phyloP scores from a whole-genome alignment of 2,113 vertebrate species.

The Scalopus aquaticus region DNA sequence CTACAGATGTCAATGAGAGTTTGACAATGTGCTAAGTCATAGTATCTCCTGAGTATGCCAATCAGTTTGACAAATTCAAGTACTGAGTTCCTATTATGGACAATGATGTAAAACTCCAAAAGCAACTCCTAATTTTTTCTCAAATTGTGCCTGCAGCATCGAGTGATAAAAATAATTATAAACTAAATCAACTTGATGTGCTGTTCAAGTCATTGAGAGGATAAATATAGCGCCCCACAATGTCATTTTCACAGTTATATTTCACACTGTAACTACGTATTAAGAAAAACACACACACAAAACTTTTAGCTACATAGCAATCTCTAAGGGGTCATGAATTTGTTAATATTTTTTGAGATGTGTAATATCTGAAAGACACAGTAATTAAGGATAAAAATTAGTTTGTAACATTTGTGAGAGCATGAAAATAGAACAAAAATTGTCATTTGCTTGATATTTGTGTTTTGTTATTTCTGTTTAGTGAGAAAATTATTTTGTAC shows the following conservation, averaged over 20 bases:
- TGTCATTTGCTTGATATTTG: conserved; percentile 12
- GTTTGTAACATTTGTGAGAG: conserved; percentile 22
- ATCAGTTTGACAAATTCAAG: conserved; percentile 32
- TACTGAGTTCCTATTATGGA: neutral
- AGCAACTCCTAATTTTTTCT: conserved; percentile 19
- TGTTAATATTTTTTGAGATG: conserved; percentile 52
- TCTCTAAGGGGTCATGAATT: neutral
- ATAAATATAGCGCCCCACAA: conserved; percentile 67
- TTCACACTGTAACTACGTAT: conserved; percentile 65
- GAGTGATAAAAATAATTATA: conserved; percentile 75
- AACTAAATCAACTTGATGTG: conserved; percentile 68
- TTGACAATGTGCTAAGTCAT: neutral
- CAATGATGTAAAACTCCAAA: conserved; percentile 28
- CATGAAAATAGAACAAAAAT: conserved; percentile 42
- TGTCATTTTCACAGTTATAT: conserved; percentile 75
- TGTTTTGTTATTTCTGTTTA: neutral
- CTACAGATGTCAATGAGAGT: too few relatives aligned
- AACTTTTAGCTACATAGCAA: conserved; percentile 46
- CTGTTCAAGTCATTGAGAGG: conserved; percentile 46
- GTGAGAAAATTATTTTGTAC: conserved; percentile 40
- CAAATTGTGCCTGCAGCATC: conserved; percentile 45
- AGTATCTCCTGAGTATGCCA: neutral
- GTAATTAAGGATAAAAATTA: conserved; percentile 60
- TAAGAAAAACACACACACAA: neutral
- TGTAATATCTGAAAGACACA: conserved; percentile 41